Base-by-base conservation (phyloP, 1,140 invertebrate species). In the Drosophila kurseongensis region DNA sequence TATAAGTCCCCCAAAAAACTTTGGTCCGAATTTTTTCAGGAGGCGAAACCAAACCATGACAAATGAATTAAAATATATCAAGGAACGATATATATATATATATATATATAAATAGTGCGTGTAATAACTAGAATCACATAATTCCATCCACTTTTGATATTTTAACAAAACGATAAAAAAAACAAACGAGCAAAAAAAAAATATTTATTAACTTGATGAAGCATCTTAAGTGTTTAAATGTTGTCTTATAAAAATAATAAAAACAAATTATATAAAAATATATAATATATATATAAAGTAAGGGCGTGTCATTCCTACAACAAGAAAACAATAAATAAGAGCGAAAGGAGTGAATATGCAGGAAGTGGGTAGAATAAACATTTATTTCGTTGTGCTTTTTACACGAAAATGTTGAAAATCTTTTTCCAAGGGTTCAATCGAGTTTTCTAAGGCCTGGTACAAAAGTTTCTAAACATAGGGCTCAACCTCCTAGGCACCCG, bases 91-190 rank as follows among this genome's bases (percentile, higher is more conserved):
- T 48, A 58, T 47, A 68, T 63, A n/a, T n/a, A n/a, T 29, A 76
- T 55, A 75, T 48, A 58, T 47, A 80, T 52, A 80, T 68, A 68
- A 50, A 78, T 51, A 81, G 75, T 77, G 75, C 76, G 75, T 88
- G 75, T 83, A 88, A 88, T 83, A 89, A 82, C 84, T 88, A 88
- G 84, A 84, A 89, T 89, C 84, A 88, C 84, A 88, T 89, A 89
- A 88, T 88, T 88, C 84, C 84, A 88, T 88, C 84, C 84, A 88
- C 76, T 88, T 88, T 88, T 89, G 84, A 88, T 88, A 88, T 89
- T 89, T 89, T 83, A 80, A 89, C 66, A 72, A 68, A 68, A 82
- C 55, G 65, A 82, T 73, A 74, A 67, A 81, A 56, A 52, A 36
- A 32, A 65, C 48, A 63, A 42, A 55, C 35, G 42, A 73, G 16